phyloP scores from a whole-genome alignment of 1,140 invertebrate genomes.

The Drosophila tani region DNA sequence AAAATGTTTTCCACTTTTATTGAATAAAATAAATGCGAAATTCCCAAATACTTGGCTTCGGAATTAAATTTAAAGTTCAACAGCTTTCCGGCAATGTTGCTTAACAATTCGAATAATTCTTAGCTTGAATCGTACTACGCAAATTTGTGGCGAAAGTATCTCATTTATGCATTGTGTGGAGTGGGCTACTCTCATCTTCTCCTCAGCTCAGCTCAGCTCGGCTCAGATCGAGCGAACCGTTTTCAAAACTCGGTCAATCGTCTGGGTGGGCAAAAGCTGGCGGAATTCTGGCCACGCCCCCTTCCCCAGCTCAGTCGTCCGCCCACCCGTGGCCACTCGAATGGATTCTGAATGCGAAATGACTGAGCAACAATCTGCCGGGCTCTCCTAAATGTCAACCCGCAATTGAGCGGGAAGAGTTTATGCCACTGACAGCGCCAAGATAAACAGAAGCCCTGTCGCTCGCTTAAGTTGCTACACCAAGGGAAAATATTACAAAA shows the following conservation, averaged over 20 bases:
- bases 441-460: constrained; percentile 72
- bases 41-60: constrained; percentile 2
- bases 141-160: constrained; percentile 2
- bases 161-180: neutral
- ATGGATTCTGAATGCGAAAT: constrained; percentile 72
- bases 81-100: neutral
- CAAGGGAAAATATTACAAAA: neutral
- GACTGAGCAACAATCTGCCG: constrained; percentile 47
- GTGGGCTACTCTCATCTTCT: neutral
- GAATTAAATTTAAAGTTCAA: constrained; percentile 1
- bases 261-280: constrained; percentile 17
- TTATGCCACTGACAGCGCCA: constrained; percentile 53
- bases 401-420: constrained; percentile 32
- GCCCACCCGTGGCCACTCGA: constrained; percentile 46
- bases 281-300: constrained; percentile 20
- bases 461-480: constrained; percentile 44
- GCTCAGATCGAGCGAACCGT: neutral
- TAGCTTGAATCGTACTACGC: neutral
- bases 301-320: neutral
- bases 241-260: constrained; percentile 43
- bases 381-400: constrained; percentile 68
- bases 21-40: constrained; percentile 16
- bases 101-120: neutral
- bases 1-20: constrained; percentile 28
- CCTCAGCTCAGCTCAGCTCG: neutral